Evolutionary conservation across 2,888 invertebrate genomes (phyloP).

Genomic region (Pandemis cinnamomeana): DNA sequence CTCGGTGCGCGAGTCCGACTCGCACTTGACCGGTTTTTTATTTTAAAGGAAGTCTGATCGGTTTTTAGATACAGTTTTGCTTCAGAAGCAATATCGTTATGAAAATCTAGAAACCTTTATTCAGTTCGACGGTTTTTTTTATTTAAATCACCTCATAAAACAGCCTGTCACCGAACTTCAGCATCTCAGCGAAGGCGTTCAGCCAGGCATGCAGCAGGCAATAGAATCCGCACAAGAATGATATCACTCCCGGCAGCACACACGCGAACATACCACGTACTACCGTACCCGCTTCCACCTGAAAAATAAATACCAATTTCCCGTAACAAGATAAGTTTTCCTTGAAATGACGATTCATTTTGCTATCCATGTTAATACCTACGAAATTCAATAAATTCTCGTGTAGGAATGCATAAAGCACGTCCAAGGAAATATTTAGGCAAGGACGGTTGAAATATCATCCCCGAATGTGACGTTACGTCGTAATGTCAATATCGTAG

Average conservation of each 20-base stretch:
- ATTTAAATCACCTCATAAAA: conserved; percentile 71
- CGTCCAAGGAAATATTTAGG: conserved; percentile 11
- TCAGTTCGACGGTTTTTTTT: too few species aligned
- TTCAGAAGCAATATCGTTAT: too few species aligned
- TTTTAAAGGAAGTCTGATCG: too few species aligned
- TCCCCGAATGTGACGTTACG: not conserved
- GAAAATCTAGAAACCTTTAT: too few species aligned
- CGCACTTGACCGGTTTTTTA: too few species aligned
- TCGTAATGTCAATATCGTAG: not conserved
- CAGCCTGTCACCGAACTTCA: conserved; percentile 94
- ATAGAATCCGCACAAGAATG: conserved; percentile 92
- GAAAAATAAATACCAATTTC: conserved; percentile 34
- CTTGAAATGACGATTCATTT: conserved; percentile 4
- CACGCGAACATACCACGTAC: conserved; percentile 88
- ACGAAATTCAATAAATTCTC: conserved; percentile 32
- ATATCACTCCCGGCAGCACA: conserved; percentile 89
- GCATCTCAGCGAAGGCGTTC: conserved; percentile 95
- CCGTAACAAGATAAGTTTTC: conserved; percentile 14
- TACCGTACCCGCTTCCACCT: conserved; percentile 77
- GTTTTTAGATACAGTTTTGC: too few species aligned
- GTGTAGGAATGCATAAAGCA: conserved; percentile 29
- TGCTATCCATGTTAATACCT: conserved; percentile 6
- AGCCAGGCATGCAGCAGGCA: conserved; percentile 95
- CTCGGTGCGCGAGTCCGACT: too few species aligned
- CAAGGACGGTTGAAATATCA: not conserved